Conservation (phyloP, 2,888 invertebrate species). For the Drosophila paramelanica region DNA sequence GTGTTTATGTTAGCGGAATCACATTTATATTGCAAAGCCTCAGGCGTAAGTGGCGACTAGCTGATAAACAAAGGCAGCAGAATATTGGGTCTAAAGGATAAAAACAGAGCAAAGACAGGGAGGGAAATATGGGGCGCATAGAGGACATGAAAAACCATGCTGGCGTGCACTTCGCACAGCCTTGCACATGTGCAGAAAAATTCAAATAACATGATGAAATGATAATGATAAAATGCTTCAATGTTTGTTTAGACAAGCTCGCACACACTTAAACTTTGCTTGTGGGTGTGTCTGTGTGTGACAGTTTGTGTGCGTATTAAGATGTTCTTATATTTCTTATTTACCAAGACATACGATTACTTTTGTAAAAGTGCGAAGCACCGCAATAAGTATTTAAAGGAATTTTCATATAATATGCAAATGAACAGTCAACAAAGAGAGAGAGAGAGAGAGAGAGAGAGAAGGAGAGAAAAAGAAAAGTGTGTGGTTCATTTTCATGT, state of each 20-base stretch:
- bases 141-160: neutral
- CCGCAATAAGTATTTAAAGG: slow-evolving; percentile 78
- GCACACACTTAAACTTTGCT: slow-evolving; percentile 5
- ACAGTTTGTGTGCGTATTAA: slow-evolving; percentile 7
- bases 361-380: slow-evolving; percentile 66
- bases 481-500: slow-evolving; percentile 58
- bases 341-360: slow-evolving; percentile 67
- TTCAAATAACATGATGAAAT: slow-evolving; percentile 74
- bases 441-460: neutral
- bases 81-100: neutral
- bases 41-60: slow-evolving; percentile 49
- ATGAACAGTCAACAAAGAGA: slow-evolving; percentile 42
- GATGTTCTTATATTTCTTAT: slow-evolving; percentile 41
- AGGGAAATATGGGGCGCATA: neutral
- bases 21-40: slow-evolving; percentile 53
- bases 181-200: slow-evolving; percentile 63
- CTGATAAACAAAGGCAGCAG: slow-evolving; percentile 38
- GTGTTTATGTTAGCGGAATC: slow-evolving; percentile 56
- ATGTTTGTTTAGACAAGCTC: slow-evolving; percentile 64
- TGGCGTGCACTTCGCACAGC: slow-evolving; percentile 33
- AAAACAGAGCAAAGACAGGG: neutral
- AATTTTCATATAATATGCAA: slow-evolving; percentile 79
- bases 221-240: slow-evolving; percentile 74
- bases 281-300: neutral
- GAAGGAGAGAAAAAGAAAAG: neutral